phyloP scores from a whole-genome alignment of 2,888 invertebrate species.

The Ophion costatus region DNA sequence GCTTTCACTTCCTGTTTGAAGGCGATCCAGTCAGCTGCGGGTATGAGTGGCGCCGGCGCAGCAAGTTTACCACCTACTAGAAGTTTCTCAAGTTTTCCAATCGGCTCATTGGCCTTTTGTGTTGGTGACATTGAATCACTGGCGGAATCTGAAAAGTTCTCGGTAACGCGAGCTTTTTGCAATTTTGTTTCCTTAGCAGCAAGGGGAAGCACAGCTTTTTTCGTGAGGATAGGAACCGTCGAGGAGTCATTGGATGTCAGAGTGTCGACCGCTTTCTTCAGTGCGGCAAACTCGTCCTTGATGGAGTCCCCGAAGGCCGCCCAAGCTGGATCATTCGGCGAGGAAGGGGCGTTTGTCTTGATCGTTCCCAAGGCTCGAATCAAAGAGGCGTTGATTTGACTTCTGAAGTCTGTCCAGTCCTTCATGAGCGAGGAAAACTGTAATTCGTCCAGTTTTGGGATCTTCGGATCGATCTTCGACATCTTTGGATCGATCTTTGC shows the following conservation, averaged over 20 bases:
- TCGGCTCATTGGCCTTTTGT: conserved; percentile 32
- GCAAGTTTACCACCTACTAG: background rate
- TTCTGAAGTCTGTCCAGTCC: conserved; percentile 65
- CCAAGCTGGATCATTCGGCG: conserved; percentile 56
- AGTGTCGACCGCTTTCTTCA: conserved; percentile 66
- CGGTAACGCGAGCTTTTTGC: background rate
- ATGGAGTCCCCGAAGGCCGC: conserved; percentile 60
- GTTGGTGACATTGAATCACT: conserved; percentile 25
- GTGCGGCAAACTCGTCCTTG: conserved; percentile 66
- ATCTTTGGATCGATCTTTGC: conserved; percentile 13
- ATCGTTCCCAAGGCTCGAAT: conserved; percentile 37
- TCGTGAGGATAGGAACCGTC: background rate
- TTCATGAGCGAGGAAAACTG: conserved; percentile 45
- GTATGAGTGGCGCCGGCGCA: conserved; percentile 43
- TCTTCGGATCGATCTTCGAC: conserved; percentile 20
- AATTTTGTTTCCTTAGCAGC: background rate
- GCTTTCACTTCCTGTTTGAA: conserved; percentile 64
- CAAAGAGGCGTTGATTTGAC: conserved; percentile 62
- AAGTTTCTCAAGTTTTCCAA: conserved; percentile 23
- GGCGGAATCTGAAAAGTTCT: background rate
- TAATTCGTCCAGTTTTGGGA: conserved; percentile 36
- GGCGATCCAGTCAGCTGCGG: conserved; percentile 60
- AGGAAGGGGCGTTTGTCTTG: conserved; percentile 18
- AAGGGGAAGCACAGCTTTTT: background rate
- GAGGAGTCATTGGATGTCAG: conserved; percentile 65